Evolutionary conservation across 2,888 invertebrate species (phyloP).

Genomic region (Sturmia bella): DNA sequence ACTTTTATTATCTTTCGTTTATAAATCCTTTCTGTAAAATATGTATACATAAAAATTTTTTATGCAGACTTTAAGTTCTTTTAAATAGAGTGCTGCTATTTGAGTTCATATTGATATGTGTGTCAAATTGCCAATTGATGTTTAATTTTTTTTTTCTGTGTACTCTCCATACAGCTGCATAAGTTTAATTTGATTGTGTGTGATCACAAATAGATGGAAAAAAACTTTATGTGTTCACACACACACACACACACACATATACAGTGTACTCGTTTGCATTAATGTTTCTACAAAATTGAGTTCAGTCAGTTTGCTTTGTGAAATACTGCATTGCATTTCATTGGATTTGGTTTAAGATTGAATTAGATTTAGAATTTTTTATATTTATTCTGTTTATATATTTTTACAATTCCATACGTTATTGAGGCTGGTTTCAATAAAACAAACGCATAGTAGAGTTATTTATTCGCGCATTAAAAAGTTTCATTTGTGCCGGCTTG

Average conservation of each 20-base stretch:
- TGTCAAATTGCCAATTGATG: too few relatives aligned
- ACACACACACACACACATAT: background rate
- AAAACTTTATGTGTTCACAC: background rate
- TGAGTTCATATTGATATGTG: too few relatives aligned
- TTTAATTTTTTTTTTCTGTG: background rate
- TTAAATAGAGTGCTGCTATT: too few relatives aligned
- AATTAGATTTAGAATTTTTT: constrained; percentile 48
- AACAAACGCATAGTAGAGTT: constrained; percentile 9
- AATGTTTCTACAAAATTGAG: constrained; percentile 42
- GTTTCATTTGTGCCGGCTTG: background rate
- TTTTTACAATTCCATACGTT: background rate
- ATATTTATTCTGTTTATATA: constrained; percentile 3
- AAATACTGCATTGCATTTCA: constrained; percentile 47
- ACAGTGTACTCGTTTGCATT: background rate
- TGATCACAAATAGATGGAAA: too few relatives aligned
- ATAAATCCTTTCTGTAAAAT: too few relatives aligned
- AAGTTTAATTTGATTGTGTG: too few relatives aligned
- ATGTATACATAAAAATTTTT: too few relatives aligned
- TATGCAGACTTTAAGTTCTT: too few relatives aligned
- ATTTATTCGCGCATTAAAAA: background rate
- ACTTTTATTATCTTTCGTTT: too few relatives aligned
- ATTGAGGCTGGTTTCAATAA: constrained; percentile 33
- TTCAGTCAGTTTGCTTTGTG: constrained; percentile 46
- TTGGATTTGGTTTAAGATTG: constrained; percentile 47
- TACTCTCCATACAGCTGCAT: too few relatives aligned